Conservation (phyloP, 2,888 invertebrate genomes). For the Spisula solida region DNA sequence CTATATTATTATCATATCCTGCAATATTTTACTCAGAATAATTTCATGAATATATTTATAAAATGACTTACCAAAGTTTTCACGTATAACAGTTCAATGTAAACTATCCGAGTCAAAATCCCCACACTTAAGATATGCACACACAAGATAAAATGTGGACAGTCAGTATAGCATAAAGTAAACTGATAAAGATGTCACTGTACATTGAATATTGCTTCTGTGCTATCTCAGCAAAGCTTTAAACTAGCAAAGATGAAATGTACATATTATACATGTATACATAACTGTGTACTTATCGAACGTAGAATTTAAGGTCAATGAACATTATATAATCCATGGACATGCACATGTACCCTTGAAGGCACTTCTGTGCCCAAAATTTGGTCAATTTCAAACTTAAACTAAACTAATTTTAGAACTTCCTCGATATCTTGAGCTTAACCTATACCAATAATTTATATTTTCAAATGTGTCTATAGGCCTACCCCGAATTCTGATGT, state of each 20-base stretch:
- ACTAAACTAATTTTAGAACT: too few species aligned
- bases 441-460: too few species aligned
- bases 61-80: not conserved
- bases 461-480: too few species aligned
- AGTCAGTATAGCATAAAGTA: not conserved
- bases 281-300: constrained; percentile 6
- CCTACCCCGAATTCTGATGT: too few species aligned
- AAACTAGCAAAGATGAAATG: not conserved
- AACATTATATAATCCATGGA: too few species aligned
- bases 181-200: not conserved
- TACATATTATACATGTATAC: not conserved
- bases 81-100: not conserved
- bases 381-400: too few species aligned
- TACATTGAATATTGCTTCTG: not conserved
- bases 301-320: not conserved
- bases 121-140: not conserved
- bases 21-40: too few species aligned
- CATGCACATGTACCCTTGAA: too few species aligned
- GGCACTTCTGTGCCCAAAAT: too few species aligned
- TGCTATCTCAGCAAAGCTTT: not conserved
- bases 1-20: too few species aligned
- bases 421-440: too few species aligned
- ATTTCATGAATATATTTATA: too few species aligned
- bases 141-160: not conserved
- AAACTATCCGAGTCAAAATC: not conserved